Evolutionary conservation across 2,797 vertebrate species (phyloP), one percentile per base, ranked within the genome.

Genomic region (Babyrousa celebensis): DNA sequence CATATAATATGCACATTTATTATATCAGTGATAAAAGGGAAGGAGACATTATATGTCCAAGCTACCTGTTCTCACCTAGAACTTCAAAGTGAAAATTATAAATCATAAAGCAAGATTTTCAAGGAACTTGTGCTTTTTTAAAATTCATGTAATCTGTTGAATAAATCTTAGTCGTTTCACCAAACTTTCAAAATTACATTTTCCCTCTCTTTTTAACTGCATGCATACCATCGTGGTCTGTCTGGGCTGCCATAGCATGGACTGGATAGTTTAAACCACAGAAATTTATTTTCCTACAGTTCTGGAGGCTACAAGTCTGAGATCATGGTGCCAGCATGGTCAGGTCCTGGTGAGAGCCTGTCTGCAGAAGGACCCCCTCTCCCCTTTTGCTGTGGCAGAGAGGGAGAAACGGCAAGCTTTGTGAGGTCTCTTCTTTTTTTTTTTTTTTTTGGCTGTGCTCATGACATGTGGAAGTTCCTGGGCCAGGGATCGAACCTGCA

Each of bases 71-170:
- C 89, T 68, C 27, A 75, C 16, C 60, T 60, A 86, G 10, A 80
- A 92, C 36, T 43, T 87, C 67, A 94, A 74, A 75, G 17, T 79
- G 9, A 78, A 78, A 92, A 68, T 40, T 65, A 79, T n/a, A 75
- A 58, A 72, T 75, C 62, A 78, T 62, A 65, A 90, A 78, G 29
- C 52, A 91, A 77, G 32, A 56, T 85, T n/a, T 93, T 78, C 16
- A 56, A 91, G 12, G 10, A 63, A 70, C 72, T 52, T 40, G 40
- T 79, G 1, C 72, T 85, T 67, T 95, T 94, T 96, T 70, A 43
- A 90, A 70, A 85, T 56, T 40, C 72, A 96, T 71, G 91, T 85
- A 71, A 52, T 89, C 74, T 82, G 4, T 80, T 90, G n/a, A 84
- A 20, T 93, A 87, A 68, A 79, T 95, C 58, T 85, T 70, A 77